Evolutionary conservation across 2,797 vertebrate species (phyloP).

Genomic region (Coendou prehensilis): DNA sequence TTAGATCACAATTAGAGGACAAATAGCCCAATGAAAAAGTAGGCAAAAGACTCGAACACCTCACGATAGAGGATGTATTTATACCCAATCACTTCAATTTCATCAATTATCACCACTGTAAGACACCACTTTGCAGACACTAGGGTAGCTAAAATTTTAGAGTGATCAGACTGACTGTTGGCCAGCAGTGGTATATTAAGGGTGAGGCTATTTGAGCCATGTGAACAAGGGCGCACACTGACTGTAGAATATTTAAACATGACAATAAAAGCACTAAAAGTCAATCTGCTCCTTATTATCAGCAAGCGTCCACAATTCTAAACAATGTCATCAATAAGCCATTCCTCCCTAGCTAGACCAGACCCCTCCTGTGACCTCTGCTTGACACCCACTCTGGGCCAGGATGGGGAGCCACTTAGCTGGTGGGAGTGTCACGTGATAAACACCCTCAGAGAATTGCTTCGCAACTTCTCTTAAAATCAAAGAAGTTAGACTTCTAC

Average conservation of each 20-base stretch:
- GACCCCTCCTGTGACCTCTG: neutral
- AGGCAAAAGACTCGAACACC: neutral
- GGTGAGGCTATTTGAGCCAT: too few relatives aligned
- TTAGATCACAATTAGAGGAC: neutral
- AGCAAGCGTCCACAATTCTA: neutral
- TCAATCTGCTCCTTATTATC: constrained; percentile 53
- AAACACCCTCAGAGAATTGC: neutral
- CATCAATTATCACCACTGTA: neutral
- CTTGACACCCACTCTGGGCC: neutral
- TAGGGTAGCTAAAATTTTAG: neutral
- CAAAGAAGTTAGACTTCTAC: constrained; percentile 33
- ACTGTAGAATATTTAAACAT: neutral
- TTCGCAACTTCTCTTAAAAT: constrained; percentile 51
- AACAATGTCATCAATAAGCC: constrained; percentile 26
- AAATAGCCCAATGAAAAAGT: constrained; percentile 6
- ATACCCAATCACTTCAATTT: neutral
- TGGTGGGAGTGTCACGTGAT: neutral
- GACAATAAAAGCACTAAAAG: constrained; percentile 34
- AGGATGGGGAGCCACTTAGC: neutral
- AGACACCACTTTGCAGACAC: rapidly evolving
- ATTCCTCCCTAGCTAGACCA: neutral
- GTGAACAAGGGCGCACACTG: neutral
- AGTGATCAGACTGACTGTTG: neutral
- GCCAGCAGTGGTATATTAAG: neutral
- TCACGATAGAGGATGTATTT: neutral